Evolutionary conservation across 2,888 invertebrate species (phyloP).

Genomic region (Papilio gigon): DNA sequence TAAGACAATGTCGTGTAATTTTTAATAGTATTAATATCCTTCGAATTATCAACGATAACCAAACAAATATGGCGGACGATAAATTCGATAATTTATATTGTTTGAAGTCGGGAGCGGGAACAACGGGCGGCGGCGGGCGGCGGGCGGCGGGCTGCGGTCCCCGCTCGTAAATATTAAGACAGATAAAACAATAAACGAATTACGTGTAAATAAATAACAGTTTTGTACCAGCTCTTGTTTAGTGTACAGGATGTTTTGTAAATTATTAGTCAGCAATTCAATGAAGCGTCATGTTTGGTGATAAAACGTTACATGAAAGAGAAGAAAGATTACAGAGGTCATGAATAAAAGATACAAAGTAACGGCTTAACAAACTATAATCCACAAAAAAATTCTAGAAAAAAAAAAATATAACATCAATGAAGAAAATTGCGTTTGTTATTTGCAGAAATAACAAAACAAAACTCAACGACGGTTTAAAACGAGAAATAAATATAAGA

Average conservation of each 20-base stretch:
- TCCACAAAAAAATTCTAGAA: neutral
- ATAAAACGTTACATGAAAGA: neutral
- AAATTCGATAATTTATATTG: slow-evolving; percentile 77
- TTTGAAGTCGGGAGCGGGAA: slow-evolving; percentile 58
- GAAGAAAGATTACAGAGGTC: neutral
- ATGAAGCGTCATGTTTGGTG: too few relatives aligned
- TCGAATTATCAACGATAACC: slow-evolving; percentile 73
- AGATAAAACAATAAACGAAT: slow-evolving; percentile 83
- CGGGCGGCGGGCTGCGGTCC: slow-evolving; percentile 56
- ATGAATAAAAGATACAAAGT: neutral
- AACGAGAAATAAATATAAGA: neutral
- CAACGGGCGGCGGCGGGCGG: slow-evolving; percentile 48
- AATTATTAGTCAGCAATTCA: neutral
- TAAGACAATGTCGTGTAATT: slow-evolving; percentile 71
- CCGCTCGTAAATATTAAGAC: slow-evolving; percentile 76
- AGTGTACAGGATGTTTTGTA: slow-evolving; percentile 42
- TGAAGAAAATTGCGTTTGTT: neutral
- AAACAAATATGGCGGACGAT: slow-evolving; percentile 70
- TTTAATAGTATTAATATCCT: slow-evolving; percentile 72
- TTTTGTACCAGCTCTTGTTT: slow-evolving; percentile 66
- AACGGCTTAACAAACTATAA: too few relatives aligned
- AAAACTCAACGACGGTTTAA: neutral
- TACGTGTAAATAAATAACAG: slow-evolving; percentile 80
- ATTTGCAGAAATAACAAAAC: neutral
- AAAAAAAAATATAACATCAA: too few relatives aligned